phyloP scores from a whole-genome alignment of 2,888 invertebrate species.

The Psylliodes chrysocephalus region DNA sequence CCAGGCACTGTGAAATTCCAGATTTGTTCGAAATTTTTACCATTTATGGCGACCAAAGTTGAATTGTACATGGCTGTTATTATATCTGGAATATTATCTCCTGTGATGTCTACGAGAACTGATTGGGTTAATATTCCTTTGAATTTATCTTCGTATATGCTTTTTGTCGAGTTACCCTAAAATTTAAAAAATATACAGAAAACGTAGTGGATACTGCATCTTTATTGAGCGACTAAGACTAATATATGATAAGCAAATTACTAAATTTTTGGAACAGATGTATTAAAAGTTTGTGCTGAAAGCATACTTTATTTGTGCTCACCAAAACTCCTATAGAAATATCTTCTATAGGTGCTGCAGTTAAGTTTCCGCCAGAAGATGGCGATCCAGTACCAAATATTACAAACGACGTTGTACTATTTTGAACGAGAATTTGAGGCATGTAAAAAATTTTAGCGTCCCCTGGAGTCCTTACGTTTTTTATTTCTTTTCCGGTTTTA shows the following conservation, averaged over 20 bases:
- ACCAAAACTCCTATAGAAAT: constrained; percentile 67
- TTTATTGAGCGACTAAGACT: no score
- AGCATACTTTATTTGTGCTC: constrained; percentile 39
- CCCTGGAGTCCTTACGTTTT: constrained; percentile 72
- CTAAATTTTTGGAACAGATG: no score
- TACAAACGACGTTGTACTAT: constrained; percentile 72
- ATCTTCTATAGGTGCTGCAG: constrained; percentile 70
- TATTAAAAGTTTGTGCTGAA: no score
- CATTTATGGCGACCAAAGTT: constrained; percentile 77
- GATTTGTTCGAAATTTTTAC: constrained; percentile 71
- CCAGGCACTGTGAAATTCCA: constrained; percentile 77
- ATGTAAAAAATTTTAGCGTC: constrained; percentile 77
- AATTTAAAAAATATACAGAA: no score
- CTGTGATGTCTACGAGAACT: constrained; percentile 76
- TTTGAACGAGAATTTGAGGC: constrained; percentile 72
- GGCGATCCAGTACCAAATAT: constrained; percentile 81
- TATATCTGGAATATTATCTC: constrained; percentile 77
- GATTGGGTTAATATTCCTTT: constrained; percentile 77
- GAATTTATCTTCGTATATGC: constrained; percentile 68
- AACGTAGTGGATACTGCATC: no score
- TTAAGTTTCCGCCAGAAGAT: constrained; percentile 77
- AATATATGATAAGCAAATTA: no score
- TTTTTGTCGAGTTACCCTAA: constrained; percentile 52
- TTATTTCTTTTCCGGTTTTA: constrained; percentile 72
- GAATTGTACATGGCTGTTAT: constrained; percentile 79